Evolutionary conservation across 2,113 vertebrate species (phyloP).

Genomic region (Petroica traversi): DNA sequence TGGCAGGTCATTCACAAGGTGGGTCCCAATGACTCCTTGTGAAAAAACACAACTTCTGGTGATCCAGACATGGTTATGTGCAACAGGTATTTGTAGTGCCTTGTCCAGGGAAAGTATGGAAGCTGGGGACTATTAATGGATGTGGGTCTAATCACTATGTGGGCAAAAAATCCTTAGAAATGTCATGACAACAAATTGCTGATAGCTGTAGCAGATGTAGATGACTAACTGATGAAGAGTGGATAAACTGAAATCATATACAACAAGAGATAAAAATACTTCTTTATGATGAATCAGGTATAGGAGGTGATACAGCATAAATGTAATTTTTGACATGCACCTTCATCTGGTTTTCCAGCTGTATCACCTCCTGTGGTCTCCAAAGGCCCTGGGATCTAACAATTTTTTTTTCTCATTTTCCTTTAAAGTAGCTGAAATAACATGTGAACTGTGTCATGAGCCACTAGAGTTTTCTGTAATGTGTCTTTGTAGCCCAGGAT

Average conservation of each 20-base stretch:
- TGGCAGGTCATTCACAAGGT: neutral
- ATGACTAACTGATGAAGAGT: neutral
- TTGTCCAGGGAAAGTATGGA: neutral
- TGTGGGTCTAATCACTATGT: neutral
- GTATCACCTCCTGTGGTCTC: neutral
- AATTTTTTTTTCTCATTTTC: neutral
- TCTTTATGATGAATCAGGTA: neutral
- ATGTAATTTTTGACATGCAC: too few species aligned
- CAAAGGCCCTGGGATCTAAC: neutral
- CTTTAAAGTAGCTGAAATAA: neutral
- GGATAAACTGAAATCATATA: neutral
- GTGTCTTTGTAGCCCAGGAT: neutral
- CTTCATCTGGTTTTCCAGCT: too few species aligned
- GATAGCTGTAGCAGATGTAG: neutral
- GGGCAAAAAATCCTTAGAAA: neutral
- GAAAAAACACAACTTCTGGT: neutral
- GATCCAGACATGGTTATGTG: neutral
- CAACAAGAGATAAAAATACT: neutral
- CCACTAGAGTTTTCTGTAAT: neutral
- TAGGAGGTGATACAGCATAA: neutral
- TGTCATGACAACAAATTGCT: neutral
- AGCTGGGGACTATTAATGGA: neutral
- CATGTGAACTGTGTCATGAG: neutral
- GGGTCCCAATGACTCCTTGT: neutral
- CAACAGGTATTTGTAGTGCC: neutral